Evolutionary conservation across 1,140 invertebrate species (phyloP).

Genomic region (Lethocerus indicus): DNA sequence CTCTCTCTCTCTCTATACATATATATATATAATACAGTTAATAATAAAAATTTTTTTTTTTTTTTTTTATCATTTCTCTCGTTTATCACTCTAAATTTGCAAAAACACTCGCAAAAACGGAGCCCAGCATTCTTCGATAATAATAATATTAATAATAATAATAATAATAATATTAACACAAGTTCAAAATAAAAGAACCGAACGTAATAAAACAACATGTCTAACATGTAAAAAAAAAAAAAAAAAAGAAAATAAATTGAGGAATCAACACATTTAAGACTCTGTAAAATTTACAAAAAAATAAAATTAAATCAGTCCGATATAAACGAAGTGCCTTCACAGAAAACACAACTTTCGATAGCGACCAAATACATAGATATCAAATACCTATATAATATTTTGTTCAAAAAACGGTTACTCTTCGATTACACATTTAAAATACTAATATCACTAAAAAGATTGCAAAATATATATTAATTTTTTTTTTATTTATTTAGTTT

Average conservation of each 20-base stretch:
- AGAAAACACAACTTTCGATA: conserved; percentile 8
- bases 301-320: not conserved
- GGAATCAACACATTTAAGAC: too few relatives aligned
- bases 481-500: too few relatives aligned
- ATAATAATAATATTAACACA: conserved; percentile 4
- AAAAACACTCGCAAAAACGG: conserved; percentile 14
- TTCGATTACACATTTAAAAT: not conserved
- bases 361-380: conserved; percentile 6
- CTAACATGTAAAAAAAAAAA: conserved; percentile 19
- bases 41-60: too few relatives aligned
- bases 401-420: not conserved
- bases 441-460: too few relatives aligned
- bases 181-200: conserved; percentile 21
- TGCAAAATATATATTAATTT: too few relatives aligned
- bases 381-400: conserved; percentile 2
- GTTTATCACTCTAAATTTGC: too few relatives aligned
- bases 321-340: conserved; percentile 4
- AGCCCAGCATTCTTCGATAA: conserved; percentile 1
- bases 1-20: too few relatives aligned
- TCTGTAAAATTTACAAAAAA: not conserved
- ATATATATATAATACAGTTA: too few relatives aligned
- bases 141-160: conserved; percentile 4
- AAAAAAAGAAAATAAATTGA: too few relatives aligned
- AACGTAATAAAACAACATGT: conserved; percentile 20
- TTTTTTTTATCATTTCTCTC: too few relatives aligned